Evolutionary conservation across 2,888 invertebrate genomes (phyloP).

Genomic region (Zygothrica quintamaculata): DNA sequence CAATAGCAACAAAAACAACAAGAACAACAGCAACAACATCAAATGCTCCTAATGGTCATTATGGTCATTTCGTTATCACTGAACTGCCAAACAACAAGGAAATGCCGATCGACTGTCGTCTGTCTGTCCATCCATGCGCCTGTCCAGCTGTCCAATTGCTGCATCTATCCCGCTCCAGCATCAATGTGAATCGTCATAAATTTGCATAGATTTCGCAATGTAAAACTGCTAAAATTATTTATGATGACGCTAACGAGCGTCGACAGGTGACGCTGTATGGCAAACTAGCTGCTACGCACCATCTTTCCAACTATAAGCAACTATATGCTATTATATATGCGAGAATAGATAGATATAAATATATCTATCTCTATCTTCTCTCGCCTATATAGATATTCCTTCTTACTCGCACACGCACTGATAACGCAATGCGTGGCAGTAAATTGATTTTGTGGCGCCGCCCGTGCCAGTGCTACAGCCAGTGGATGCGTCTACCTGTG

Average conservation of each 20-base stretch:
- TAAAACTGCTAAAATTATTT: slow-evolving; percentile 75
- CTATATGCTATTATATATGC: slow-evolving; percentile 4
- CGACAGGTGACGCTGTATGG: slow-evolving; percentile 77
- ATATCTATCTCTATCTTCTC: neutral
- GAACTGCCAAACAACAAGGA: slow-evolving; percentile 59
- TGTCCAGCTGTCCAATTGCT: slow-evolving; percentile 8
- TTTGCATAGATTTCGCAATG: slow-evolving; percentile 75
- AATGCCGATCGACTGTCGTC: slow-evolving; percentile 46
- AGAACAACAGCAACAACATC: slow-evolving; percentile 36
- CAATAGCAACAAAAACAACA: slow-evolving; percentile 42
- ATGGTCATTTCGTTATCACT: slow-evolving; percentile 75
- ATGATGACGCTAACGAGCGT: slow-evolving; percentile 81
- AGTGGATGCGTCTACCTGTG: slow-evolving; percentile 17
- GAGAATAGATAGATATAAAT: too few species aligned
- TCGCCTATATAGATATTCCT: neutral
- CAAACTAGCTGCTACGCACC: slow-evolving; percentile 39
- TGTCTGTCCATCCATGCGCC: slow-evolving; percentile 11
- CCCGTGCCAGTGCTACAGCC: slow-evolving; percentile 62
- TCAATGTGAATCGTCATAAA: slow-evolving; percentile 61
- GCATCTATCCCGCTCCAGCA: slow-evolving; percentile 4
- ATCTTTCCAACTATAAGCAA: slow-evolving; percentile 6
- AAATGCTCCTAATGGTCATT: slow-evolving; percentile 75
- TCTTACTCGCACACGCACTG: slow-evolving; percentile 46
- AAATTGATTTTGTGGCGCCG: slow-evolving; percentile 79
- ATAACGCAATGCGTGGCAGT: slow-evolving; percentile 74